Base-by-base conservation (phyloP, 1,140 invertebrate species). In the Drosophila sturtevanti region DNA sequence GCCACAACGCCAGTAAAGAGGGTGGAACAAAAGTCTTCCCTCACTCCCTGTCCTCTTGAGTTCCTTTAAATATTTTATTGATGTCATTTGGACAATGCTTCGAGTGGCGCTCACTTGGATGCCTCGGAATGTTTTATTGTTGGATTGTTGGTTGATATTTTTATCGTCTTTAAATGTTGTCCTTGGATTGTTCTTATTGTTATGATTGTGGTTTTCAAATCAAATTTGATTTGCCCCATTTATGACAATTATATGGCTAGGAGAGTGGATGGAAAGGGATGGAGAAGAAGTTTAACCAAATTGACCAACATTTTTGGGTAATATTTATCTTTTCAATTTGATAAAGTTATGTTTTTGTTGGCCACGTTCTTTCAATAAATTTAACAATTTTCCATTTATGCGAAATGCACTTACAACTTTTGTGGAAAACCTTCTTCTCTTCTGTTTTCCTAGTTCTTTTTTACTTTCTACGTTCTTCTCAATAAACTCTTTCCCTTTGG, bases 321-420 rank as follows among this genome's bases (percentile, higher is more conserved):
- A 80, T 68, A 80, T 85, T 77, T 84, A 77, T 85, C 48, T 77
- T 69, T 79, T 85, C 77, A 80, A 80, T 85, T 85, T 71, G 55
- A 54, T 63, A 55, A 70, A 80, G 63, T 80, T 85, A 22, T 70
- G 27, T 68, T 67, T 55, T 59, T 63, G 41, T 3, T 67, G 41
- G 34, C 62, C 61, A 65, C 41, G 38, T 60, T 72, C 35, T 37
- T 34, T 56, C 81, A 64, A 85, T 85, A 85, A 80, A 85, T 85
- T 84, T 72, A 77, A 85, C 73, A 85, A 85, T 85, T 85, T 85
- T 76, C 81, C 63, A 80, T 85, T 80, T 85, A 77, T 79, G 81
- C 41, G 62, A 81, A 85, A 71, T 85, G 77, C 81, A 80, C 69
- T 81, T 86, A 81, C 54, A 86, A 85, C 77, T 81, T 86, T 80